Conservation (phyloP, 2,113 vertebrate genomes). For the Xerus inauris region DNA sequence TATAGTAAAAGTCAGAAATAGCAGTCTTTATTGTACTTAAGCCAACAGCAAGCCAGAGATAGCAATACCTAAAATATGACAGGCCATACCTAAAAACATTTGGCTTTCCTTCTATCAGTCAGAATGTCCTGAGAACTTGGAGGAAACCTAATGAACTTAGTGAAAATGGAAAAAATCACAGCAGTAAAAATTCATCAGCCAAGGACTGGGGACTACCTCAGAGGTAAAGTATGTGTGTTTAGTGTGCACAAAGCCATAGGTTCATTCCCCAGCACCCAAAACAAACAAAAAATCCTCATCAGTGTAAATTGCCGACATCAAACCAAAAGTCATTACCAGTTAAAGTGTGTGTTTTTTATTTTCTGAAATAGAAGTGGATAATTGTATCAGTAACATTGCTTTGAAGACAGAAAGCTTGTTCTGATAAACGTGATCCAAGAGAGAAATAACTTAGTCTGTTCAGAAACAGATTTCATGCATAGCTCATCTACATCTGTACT, state of each 20-base stretch:
- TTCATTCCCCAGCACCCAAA: not conserved
- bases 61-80: not conserved
- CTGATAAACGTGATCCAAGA: not conserved
- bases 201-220: not conserved
- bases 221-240: not conserved
- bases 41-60: not conserved
- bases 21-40: not conserved
- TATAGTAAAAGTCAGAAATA: constrained; percentile 1
- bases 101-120: not conserved
- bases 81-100: not conserved
- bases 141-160: not conserved
- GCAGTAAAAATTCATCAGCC: not conserved
- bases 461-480: not conserved
- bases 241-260: not conserved
- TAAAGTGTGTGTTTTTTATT: not conserved
- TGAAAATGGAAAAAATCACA: not conserved
- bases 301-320: not conserved
- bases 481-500: not conserved
- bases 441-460: not conserved
- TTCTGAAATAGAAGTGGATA: not conserved
- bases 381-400: not conserved
- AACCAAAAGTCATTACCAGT: not conserved
- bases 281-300: not conserved
- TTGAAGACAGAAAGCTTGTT: not conserved
- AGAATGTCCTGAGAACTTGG: not conserved